Conservation (phyloP, 2,888 invertebrate species). For the Adela reaumurella region DNA sequence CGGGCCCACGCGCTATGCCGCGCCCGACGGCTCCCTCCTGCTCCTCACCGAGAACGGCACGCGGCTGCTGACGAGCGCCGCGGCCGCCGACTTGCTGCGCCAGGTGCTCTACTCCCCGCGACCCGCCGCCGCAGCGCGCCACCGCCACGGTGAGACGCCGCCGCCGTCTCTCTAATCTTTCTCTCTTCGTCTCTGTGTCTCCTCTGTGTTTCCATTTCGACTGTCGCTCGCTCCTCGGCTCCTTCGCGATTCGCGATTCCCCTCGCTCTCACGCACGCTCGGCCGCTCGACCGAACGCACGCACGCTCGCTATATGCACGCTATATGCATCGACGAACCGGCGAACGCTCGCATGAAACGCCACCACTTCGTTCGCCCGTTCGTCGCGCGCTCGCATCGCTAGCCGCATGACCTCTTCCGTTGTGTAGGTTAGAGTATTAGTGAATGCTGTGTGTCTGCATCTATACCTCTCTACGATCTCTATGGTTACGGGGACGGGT, state of each 20-base stretch:
- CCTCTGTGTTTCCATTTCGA: constrained; percentile 1
- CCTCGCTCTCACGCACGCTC: constrained; percentile 27
- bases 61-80: constrained; percentile 52
- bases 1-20: constrained; percentile 58
- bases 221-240: neutral
- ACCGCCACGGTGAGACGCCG: constrained; percentile 48
- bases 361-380: neutral
- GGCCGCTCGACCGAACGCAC: constrained; percentile 22
- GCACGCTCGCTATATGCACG: constrained; percentile 26
- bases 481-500: constrained; percentile 51
- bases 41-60: constrained; percentile 64
- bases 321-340: neutral
- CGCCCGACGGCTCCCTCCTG: constrained; percentile 60
- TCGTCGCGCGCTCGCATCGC: neutral
- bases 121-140: constrained; percentile 38
- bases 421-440: neutral
- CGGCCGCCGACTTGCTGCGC: constrained; percentile 51
- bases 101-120: constrained; percentile 54
- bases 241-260: constrained; percentile 11
- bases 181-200: constrained; percentile 4
- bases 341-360: neutral
- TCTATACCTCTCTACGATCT: constrained; percentile 50
- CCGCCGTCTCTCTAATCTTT: constrained; percentile 9
- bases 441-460: constrained; percentile 49
- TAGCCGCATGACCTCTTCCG: neutral